Percentiles rank a stretch among this genome's conserved stretches.
Evolutionary conservation across 2,113 vertebrate genomes (phyloP).

Genomic region (Campylorhamphus procurvoides): DNA sequence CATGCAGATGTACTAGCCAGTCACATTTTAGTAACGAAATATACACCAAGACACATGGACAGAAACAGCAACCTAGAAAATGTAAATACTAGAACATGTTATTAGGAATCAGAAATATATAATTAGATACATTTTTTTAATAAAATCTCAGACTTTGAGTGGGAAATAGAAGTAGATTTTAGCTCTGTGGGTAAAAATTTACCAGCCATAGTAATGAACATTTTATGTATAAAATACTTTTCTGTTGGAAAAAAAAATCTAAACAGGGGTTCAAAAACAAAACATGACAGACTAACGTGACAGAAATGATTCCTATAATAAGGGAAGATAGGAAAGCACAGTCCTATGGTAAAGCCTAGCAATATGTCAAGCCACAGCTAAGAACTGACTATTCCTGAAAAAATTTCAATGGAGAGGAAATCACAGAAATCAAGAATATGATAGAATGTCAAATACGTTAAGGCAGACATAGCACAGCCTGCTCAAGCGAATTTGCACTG

Average conservation of each 20-base stretch:
- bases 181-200: background rate
- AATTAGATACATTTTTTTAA: background rate
- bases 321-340: background rate
- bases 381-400: background rate
- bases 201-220: background rate
- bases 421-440: background rate
- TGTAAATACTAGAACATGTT: background rate
- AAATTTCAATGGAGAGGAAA: background rate
- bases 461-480: background rate
- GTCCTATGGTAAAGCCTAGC: background rate
- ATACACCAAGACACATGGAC: background rate
- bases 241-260: background rate
- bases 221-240: background rate
- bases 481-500: background rate
- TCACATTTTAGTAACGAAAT: background rate
- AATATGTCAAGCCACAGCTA: background rate
- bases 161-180: background rate
- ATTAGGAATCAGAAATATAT: background rate
- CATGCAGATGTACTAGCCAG: background rate
- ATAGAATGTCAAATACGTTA: background rate
- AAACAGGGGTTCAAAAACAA: background rate
- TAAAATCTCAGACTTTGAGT: background rate
- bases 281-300: background rate
- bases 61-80: background rate
- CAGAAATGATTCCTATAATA: background rate